A percentile compares a stretch with the other conserved stretches of the same genome.
phyloP scores from a whole-genome alignment of 2,113 vertebrate species.

The Oophaga pumilio region DNA sequence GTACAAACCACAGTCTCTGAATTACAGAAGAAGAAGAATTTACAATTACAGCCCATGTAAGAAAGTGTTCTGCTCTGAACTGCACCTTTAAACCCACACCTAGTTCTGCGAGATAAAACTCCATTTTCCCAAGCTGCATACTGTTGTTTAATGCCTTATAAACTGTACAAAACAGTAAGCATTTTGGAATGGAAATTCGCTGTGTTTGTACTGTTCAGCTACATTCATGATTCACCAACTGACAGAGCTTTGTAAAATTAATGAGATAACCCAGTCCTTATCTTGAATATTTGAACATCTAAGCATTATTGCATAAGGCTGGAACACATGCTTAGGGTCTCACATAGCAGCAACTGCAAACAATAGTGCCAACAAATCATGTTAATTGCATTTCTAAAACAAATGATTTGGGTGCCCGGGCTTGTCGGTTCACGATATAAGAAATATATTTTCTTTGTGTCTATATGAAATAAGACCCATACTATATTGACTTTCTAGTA shows the following conservation, averaged over 20 bases:
- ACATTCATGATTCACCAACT: constrained; percentile 54
- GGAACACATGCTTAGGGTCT: constrained; percentile 35
- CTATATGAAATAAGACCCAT: constrained; percentile 10
- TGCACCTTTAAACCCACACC: neutral
- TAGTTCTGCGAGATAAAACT: constrained; percentile 1
- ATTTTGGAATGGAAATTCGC: constrained; percentile 54
- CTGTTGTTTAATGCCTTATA: constrained; percentile 49
- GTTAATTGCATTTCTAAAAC: constrained; percentile 49
- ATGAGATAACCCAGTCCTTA: constrained; percentile 54
- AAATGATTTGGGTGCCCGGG: constrained; percentile 26
- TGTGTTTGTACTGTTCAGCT: constrained; percentile 54
- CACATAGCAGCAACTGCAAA: constrained; percentile 34
- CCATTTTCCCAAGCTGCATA: constrained; percentile 23
- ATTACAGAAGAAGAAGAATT: neutral
- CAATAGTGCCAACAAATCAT: constrained; percentile 55
- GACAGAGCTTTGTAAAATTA: constrained; percentile 56
- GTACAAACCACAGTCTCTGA: neutral
- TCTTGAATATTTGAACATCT: constrained; percentile 54
- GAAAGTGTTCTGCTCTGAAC: neutral
- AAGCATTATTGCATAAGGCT: constrained; percentile 52
- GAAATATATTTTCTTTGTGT: neutral
- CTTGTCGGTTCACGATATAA: neutral
- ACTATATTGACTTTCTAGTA: neutral
- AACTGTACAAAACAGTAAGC: constrained; percentile 42
- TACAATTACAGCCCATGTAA: neutral